phyloP scores from a whole-genome alignment of 2,113 vertebrate genomes.

The Peromyscus californicus region DNA sequence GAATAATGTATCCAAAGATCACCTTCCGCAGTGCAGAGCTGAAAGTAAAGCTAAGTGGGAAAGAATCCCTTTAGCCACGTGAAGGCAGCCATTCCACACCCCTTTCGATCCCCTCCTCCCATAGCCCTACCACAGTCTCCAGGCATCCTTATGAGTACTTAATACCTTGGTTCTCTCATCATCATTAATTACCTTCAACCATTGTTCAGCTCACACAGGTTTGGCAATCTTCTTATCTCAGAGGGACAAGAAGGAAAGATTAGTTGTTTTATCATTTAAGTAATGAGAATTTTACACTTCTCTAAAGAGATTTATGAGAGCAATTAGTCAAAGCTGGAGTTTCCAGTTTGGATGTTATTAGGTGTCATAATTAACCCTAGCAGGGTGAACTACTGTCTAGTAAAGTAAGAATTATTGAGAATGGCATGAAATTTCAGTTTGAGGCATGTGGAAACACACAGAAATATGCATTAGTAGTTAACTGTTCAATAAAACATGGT shows the following conservation, averaged over 20 bases:
- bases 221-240: conserved; percentile 81
- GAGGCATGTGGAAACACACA: conserved; percentile 72
- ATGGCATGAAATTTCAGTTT: conserved; percentile 69
- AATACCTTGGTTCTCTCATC: not conserved
- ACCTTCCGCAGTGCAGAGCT: not conserved
- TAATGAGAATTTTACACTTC: conserved; percentile 87
- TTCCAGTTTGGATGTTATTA: conserved; percentile 81
- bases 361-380: conserved; percentile 84
- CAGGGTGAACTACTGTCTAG: conserved; percentile 73
- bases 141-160: not conserved
- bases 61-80: conserved; percentile 9
- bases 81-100: not conserved
- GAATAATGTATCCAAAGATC: not conserved
- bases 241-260: conserved; percentile 80
- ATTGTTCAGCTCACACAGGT: conserved; percentile 53
- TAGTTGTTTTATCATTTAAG: conserved; percentile 86
- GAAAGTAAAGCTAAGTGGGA: not conserved
- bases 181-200: conserved; percentile 71
- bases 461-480: conserved; percentile 57
- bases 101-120: not conserved
- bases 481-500: conserved; percentile 62
- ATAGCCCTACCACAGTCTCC: not conserved
- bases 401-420: conserved; percentile 75
- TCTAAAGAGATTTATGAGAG: conserved; percentile 86
- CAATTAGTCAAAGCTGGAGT: conserved; percentile 85